Evolutionary conservation across 2,888 invertebrate genomes (phyloP).

Genomic region (Rotaria macrura): DNA sequence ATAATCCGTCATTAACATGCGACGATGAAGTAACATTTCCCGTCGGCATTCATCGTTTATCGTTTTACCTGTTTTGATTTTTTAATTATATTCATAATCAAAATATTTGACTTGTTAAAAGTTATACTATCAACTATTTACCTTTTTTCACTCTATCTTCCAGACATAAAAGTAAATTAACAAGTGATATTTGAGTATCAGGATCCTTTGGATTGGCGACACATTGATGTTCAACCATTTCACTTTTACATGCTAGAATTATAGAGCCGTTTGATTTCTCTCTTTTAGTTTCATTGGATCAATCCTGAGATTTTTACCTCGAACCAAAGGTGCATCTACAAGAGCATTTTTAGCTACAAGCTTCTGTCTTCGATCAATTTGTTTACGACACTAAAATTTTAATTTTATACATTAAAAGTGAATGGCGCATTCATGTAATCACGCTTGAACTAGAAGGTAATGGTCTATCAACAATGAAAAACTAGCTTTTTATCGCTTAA

Average conservation of each 20-base stretch:
- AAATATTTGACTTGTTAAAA: too few relatives aligned
- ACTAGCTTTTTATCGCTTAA: too few relatives aligned
- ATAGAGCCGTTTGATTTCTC: neutral
- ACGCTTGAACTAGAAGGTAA: too few relatives aligned
- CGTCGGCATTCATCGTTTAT: constrained; percentile 68
- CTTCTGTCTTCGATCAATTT: constrained; percentile 72
- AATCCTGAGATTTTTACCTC: constrained; percentile 39
- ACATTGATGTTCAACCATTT: neutral
- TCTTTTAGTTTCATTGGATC: neutral
- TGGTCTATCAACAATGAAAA: too few relatives aligned
- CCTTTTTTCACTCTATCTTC: constrained; percentile 57
- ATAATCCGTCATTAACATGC: constrained; percentile 81
- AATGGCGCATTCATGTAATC: neutral
- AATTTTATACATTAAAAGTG: neutral
- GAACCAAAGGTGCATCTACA: constrained; percentile 73
- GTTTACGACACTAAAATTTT: constrained; percentile 61
- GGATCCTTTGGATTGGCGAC: constrained; percentile 53
- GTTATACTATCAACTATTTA: constrained; percentile 31
- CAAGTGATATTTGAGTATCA: constrained; percentile 64
- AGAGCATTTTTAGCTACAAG: constrained; percentile 78
- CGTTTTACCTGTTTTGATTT: constrained; percentile 51
- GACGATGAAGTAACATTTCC: constrained; percentile 80
- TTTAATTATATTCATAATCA: too few relatives aligned
- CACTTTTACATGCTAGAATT: constrained; percentile 47
- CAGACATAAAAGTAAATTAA: constrained; percentile 80